Conservation (phyloP, 30 jellyfish, hydroid and myxozoan genomes). For the Morbakka virulenta region DNA sequence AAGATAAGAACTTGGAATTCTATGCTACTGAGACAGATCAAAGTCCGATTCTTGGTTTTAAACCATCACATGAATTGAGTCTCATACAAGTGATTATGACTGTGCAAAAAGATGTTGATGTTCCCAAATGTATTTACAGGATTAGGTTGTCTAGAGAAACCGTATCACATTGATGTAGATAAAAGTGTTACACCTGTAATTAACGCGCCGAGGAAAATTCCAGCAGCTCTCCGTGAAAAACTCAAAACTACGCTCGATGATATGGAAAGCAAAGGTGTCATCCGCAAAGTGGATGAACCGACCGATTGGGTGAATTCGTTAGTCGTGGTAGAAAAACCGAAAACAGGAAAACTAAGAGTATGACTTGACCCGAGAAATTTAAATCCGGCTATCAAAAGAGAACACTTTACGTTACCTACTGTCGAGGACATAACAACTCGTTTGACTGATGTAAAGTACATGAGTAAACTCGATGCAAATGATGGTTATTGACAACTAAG, state of each 20-base stretch:
- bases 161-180: not conserved
- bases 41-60: too few species aligned
- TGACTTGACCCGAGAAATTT: constrained; percentile 46
- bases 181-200: not conserved
- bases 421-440: constrained; percentile 41
- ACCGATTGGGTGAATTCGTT: constrained; percentile 11
- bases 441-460: constrained; percentile 27
- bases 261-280: not conserved
- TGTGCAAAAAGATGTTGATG: too few species aligned
- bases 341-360: not conserved
- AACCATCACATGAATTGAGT: too few species aligned
- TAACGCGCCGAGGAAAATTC: constrained; percentile 30
- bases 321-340: constrained; percentile 3
- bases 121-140: too few species aligned
- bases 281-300: constrained; percentile 4
- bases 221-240: constrained; percentile 16
- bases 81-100: too few species aligned
- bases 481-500: constrained; percentile 32
- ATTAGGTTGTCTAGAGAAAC: too few species aligned
- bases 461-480: constrained; percentile 47
- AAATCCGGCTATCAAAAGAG: constrained; percentile 16
- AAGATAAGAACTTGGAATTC: too few species aligned
- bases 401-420: constrained; percentile 32
- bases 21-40: too few species aligned
- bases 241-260: not conserved